A percentile compares a stretch with the other conserved stretches of the same genome.
phyloP scores from a whole-genome alignment of 2,113 vertebrate species.

The Collichthys lucidus region DNA sequence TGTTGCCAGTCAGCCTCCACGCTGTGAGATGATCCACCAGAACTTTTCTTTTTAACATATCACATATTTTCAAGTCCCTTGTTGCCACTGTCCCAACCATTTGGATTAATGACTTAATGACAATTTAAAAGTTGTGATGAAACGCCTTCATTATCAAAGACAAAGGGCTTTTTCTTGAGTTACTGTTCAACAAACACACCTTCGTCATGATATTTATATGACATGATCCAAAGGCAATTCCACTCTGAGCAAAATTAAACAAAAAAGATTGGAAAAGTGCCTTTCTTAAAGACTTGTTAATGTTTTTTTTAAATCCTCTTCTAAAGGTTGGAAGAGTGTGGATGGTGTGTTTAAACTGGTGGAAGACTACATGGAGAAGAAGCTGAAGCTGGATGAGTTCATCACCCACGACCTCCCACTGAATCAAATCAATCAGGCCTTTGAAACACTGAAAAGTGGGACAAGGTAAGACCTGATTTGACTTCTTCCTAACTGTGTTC shows the following conservation, averaged over 20 bases:
- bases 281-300: not conserved
- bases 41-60: too few relatives aligned
- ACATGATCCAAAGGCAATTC: not conserved
- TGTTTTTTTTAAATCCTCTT: not conserved
- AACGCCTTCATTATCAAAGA: too few relatives aligned
- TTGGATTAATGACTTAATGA: too few relatives aligned
- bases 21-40: too few relatives aligned
- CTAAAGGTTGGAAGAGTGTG: slow-evolving; percentile 77
- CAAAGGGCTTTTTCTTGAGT: too few relatives aligned
- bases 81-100: too few relatives aligned
- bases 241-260: too few relatives aligned
- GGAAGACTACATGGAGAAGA: slow-evolving; percentile 86
- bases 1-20: too few relatives aligned
- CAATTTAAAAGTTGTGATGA: too few relatives aligned
- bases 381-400: slow-evolving; percentile 88
- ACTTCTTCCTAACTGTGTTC: not conserved
- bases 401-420: slow-evolving; percentile 86
- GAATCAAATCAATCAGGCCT: slow-evolving; percentile 85
- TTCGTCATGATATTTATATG: too few relatives aligned
- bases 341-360: slow-evolving; percentile 85
- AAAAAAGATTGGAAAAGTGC: not conserved
- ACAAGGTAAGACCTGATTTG: slow-evolving; percentile 74
- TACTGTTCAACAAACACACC: not conserved
- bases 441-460: slow-evolving; percentile 84
- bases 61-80: too few relatives aligned